Evolutionary conservation across 1,140 invertebrate species (phyloP), one percentile per base, ranked within the genome.

Genomic region (Bombus terrestris): DNA sequence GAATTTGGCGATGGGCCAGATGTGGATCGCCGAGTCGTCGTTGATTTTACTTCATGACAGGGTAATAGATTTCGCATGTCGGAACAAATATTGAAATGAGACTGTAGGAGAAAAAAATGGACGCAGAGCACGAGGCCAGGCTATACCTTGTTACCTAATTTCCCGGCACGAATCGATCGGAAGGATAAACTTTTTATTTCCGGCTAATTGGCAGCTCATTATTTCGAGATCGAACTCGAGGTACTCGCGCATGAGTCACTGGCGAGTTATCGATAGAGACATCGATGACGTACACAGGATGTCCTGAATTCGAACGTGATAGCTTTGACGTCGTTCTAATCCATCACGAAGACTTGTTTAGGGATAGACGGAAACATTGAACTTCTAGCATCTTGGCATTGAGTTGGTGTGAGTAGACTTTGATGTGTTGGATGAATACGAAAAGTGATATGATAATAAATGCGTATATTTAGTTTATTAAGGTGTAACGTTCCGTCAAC

Each of bases 1-100:
- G 69, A 66, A 39, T 22, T 57, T 83, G 85, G 81, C 85, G 25
- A 28, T 2, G 10, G 2, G 57, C 90, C 90, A 92, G 74, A 35
- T 13, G 59, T 43, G 57, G 82, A 9, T 35, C 81, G 78, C 79
- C 85, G 82, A 80, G 0, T 35, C 84, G 78, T 83, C 86, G 82
- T 80, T 69, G 69, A 80, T 78, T 86, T 86, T 89, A 89, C 81
- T 89, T 87, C 85, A 71, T 59, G 47, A 68, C 86, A 57, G 74
- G 74, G 71, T 86, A 88, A 88, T 86, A 87, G 57, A 82, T 86
- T 75, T 75, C 62, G 53, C 39, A 22, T 43, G 72, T 82, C 47
- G 37, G 59, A 28, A 59, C 84, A 74, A 81, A 81, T 86, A 82
- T 76, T 15, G 80, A 86, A 82, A 86, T 62, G 47, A 71, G 68